Conservation (phyloP, 1,140 invertebrate species). For the Zaprionus tsacasi region DNA sequence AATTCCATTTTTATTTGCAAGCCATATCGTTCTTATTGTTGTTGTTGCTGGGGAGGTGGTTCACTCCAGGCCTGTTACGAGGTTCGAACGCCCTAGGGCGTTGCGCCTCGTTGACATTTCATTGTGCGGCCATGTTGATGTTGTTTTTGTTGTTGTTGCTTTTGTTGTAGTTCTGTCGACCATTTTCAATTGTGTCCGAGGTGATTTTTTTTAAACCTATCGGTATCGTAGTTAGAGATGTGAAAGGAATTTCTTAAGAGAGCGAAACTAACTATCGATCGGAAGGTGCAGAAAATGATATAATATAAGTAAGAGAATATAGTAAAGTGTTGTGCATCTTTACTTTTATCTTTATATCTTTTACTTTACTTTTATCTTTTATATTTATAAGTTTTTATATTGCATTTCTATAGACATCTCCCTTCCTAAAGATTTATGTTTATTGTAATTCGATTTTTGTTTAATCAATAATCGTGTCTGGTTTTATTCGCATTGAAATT, state of each 20-base stretch:
- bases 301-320: too few relatives aligned
- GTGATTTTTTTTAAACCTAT: constrained; percentile 22
- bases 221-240: constrained; percentile 21
- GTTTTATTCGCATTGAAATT: too few relatives aligned
- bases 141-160: constrained; percentile 10
- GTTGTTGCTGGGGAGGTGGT: background rate
- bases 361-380: too few relatives aligned
- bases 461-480: too few relatives aligned
- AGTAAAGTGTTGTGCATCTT: too few relatives aligned
- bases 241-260: background rate
- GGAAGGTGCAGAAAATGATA: too few relatives aligned
- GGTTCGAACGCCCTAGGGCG: constrained; percentile 30
- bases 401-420: too few relatives aligned
- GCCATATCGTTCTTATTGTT: constrained; percentile 7
- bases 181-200: constrained; percentile 27
- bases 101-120: constrained; percentile 43
- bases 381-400: too few relatives aligned
- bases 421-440: too few relatives aligned
- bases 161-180: constrained; percentile 34
- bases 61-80: background rate
- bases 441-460: too few relatives aligned
- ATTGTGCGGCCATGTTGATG: constrained; percentile 30
- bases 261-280: background rate
- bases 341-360: too few relatives aligned
- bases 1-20: constrained; percentile 41